These are phyloP conservation scores for Embiotoca jacksoni DNA, from an alignment of 2,113 vertebrate genomes.

Conservation along the genomic window DNA sequence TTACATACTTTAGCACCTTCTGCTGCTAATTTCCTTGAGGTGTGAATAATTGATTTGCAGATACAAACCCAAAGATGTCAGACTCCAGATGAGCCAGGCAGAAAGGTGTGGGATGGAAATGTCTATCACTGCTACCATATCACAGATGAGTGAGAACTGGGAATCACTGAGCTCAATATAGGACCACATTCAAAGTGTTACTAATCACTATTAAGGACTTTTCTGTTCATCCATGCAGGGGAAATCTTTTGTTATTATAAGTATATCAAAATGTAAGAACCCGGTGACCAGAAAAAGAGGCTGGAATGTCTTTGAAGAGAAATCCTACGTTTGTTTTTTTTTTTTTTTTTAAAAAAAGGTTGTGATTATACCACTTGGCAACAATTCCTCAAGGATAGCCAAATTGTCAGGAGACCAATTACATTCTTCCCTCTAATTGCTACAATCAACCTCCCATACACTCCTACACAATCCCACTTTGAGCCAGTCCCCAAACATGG, in stretches of 20 bases:
- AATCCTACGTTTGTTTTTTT: not conserved
- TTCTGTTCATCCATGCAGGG: constrained; percentile 28
- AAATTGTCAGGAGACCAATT: constrained; percentile 71
- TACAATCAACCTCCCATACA: constrained; percentile 64
- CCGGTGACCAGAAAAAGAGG: not conserved
- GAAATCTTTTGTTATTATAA: not conserved
- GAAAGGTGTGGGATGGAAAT: constrained; percentile 74
- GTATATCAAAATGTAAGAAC: not conserved
- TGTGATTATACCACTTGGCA: constrained; percentile 53
- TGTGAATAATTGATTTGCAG: constrained; percentile 71
- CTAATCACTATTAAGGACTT: constrained; percentile 38
- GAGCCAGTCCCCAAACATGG: constrained; percentile 44
- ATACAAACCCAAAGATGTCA: constrained; percentile 56
- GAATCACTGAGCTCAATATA: constrained; percentile 59
- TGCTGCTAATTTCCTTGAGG: constrained; percentile 69
- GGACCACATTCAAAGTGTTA: constrained; percentile 22
- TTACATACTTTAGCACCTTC: constrained; percentile 37
- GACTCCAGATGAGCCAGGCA: constrained; percentile 64
- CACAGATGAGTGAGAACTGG: constrained; percentile 54
- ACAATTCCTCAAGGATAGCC: constrained; percentile 40
- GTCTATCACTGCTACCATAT: constrained; percentile 66
- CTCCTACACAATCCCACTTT: constrained; percentile 42
- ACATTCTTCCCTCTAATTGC: constrained; percentile 68
- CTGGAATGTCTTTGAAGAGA: not conserved
- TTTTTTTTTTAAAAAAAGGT: constrained; percentile 12